Conservation (phyloP, 2,797 vertebrate species). For the Clarias fuscus region DNA sequence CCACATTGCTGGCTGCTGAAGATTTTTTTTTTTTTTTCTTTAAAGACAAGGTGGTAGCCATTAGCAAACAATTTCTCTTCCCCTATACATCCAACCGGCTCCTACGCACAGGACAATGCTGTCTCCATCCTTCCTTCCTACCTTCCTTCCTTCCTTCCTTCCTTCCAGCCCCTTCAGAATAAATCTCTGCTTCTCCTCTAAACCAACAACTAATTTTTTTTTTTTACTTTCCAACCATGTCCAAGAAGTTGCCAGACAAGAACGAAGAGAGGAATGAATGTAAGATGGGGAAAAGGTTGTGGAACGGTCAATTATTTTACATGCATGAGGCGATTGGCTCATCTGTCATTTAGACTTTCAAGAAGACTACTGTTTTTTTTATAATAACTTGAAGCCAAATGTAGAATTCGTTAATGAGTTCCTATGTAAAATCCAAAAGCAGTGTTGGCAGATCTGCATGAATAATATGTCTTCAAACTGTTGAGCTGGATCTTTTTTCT, state of each 20-base stretch:
- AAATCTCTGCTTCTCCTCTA: background rate
- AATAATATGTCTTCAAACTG: background rate
- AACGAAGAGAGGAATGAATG: background rate
- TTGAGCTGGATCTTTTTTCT: background rate
- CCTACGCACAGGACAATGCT: background rate
- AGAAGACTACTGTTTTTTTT: background rate
- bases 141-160: no score
- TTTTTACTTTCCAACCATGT: background rate
- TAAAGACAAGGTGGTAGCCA: conserved; percentile 11
- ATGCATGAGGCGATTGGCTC: background rate
- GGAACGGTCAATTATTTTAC: background rate
- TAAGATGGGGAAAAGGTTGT: background rate
- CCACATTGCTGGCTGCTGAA: background rate
- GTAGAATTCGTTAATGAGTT: background rate
- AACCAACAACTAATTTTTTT: background rate
- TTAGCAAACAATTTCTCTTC: background rate
- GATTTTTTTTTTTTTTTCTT: background rate
- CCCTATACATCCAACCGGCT: background rate
- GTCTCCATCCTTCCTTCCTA: background rate
- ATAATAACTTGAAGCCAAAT: background rate
- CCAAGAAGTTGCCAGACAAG: background rate
- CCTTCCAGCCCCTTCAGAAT: background rate
- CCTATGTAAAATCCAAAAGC: background rate
- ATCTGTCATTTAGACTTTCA: background rate
- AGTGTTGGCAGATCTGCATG: background rate